Evolutionary conservation across 2,888 invertebrate species (phyloP).

Genomic region (Reticulitermes lucifugus): DNA sequence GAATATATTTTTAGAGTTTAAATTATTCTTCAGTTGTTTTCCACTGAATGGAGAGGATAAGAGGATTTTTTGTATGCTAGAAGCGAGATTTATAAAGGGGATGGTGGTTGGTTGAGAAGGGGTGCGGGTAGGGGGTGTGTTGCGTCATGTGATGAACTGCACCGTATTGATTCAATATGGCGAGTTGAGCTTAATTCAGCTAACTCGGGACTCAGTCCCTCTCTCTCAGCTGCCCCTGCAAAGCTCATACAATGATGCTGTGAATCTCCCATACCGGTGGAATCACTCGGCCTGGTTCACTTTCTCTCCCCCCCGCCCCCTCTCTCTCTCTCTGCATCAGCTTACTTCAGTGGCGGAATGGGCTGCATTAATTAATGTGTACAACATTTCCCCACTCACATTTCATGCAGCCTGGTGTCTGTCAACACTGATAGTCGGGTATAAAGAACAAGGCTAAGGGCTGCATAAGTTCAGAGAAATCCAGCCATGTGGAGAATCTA

Average conservation of each 20-base stretch:
- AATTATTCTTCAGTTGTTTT: too few species aligned
- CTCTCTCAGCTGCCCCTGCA: slow-evolving; percentile 6
- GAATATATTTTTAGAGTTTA: too few species aligned
- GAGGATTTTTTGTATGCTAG: background rate
- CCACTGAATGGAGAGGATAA: background rate
- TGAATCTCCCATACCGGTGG: background rate
- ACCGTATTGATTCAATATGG: slow-evolving; percentile 38
- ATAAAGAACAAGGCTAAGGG: too few species aligned
- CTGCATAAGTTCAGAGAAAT: too few species aligned
- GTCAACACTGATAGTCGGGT: too few species aligned
- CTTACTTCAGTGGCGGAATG: slow-evolving; percentile 18
- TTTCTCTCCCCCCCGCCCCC: background rate
- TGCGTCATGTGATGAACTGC: slow-evolving; percentile 37
- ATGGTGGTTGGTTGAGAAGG: background rate
- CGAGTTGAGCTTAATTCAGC: slow-evolving; percentile 34
- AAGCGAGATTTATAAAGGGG: background rate
- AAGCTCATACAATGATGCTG: background rate
- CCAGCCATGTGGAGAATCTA: too few species aligned
- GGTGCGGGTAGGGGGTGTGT: background rate
- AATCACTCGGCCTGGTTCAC: background rate
- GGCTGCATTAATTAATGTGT: background rate
- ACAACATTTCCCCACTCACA: too few species aligned
- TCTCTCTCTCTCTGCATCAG: too few species aligned
- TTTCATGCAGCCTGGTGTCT: too few species aligned
- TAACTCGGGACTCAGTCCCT: slow-evolving; percentile 3